Base-by-base conservation (phyloP, 1,140 invertebrate genomes). In the Geopemphigus sp. region DNA sequence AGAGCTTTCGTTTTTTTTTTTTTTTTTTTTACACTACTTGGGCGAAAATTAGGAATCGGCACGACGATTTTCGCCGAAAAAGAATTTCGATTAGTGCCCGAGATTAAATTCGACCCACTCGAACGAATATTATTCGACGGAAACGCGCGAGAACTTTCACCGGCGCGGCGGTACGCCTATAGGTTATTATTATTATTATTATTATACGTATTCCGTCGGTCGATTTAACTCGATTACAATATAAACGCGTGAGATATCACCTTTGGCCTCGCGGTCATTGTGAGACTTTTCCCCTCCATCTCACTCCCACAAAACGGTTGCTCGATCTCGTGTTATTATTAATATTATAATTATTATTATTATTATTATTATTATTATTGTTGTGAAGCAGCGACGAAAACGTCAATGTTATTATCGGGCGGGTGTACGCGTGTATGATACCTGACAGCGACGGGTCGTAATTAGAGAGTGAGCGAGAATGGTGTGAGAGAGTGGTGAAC, bases 371-470 rank as follows among this genome's bases (percentile, higher is more conserved):
- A 39, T 39, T 39, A 39, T 39, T 68, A 68, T 26, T 68, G 22
- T 26, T 14, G 50, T 50, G 19, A 22, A 39, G 32, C 32, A 8
- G 8, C 66, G 66, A 68, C 64, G 39, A 68, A n/a, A 12, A 19
- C 45, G 45, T 68, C 22, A 68, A 68, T 26, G 66, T 50, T 68
- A 68, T 50, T 68, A 68, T 50, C 3, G 39, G 66, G 66, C 24
- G 66, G 8, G 19, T 11, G 53, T 11, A 11, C 19, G 19, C 53
- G 0, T 39, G 19, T 47, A 68, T 12, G 39, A 50, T 68, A 68
- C 45, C 45, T 26, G 39, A 68, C 45, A 68, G 22, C 66, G 45
- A 68, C 39, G 66, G 66, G 39, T 68, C 66, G 17, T 68, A 50
- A 68, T 68, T 68, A 17, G 66, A 24, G n/a, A n/a, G n/a, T n/a